Conservation (phyloP, 1,140 invertebrate species). For the Scaptodrosophila lebanonensis region DNA sequence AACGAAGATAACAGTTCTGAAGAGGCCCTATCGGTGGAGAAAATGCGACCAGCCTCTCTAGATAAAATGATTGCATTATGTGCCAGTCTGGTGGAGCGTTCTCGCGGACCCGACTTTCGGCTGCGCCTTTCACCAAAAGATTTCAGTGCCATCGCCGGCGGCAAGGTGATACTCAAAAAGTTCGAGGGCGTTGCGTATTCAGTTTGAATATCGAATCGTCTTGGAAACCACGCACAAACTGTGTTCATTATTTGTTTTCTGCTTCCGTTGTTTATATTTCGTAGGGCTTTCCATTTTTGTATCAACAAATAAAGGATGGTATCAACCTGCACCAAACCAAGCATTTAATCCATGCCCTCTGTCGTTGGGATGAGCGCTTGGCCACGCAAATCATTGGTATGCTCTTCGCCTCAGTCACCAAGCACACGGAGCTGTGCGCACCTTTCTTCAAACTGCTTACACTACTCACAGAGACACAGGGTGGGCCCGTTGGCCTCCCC, state of each 20-base stretch:
- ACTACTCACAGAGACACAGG: conserved; percentile 85
- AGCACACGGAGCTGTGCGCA: conserved; percentile 90
- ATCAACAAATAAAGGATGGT: conserved; percentile 95
- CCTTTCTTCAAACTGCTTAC: conserved; percentile 95
- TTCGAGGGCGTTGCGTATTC: conserved; percentile 40
- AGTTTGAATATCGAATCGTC: conserved; percentile 28
- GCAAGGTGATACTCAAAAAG: conserved; percentile 82
- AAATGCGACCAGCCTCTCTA: conserved; percentile 91
- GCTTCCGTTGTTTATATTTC: conserved; percentile 40
- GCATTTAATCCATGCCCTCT: conserved; percentile 93
- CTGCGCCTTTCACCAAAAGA: conserved; percentile 88
- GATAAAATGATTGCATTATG: conserved; percentile 97
- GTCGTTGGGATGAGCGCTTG: conserved; percentile 91
- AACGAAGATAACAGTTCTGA: conserved; percentile 85
- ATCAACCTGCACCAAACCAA: conserved; percentile 94
- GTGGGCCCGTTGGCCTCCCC: conserved; percentile 87
- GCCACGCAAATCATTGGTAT: conserved; percentile 91
- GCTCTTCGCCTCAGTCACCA: conserved; percentile 92
- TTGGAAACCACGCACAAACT: too few species aligned
- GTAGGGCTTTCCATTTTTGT: conserved; percentile 93
- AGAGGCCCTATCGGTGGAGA: conserved; percentile 79
- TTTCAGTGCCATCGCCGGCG: conserved; percentile 88
- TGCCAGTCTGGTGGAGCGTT: conserved; percentile 91
- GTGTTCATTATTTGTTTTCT: conserved; percentile 14
- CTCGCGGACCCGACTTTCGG: conserved; percentile 85